Evolutionary conservation across 30 jellyfish, hydroid and myxozoan genomes (phyloP).

Genomic region (Morbakka virulenta): DNA sequence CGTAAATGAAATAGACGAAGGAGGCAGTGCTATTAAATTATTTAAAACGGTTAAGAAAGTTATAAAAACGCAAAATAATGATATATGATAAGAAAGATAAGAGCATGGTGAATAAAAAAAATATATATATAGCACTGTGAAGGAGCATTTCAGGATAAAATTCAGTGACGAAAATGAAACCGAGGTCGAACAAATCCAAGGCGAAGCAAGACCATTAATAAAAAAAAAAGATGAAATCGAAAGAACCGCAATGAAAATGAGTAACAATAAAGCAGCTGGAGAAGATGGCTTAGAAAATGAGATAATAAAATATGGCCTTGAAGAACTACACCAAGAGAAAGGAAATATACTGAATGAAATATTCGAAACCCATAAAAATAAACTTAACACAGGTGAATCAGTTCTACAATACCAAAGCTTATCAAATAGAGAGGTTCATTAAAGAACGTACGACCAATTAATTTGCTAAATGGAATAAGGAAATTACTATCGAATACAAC

Average conservation of each 20-base stretch:
- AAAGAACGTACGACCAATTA: slow-evolving; percentile 22
- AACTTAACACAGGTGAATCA: slow-evolving; percentile 46
- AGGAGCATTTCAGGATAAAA: too few relatives aligned
- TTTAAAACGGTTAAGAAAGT: too few relatives aligned
- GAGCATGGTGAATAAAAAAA: neutral
- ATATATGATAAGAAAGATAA: too few relatives aligned
- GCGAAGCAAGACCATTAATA: too few relatives aligned
- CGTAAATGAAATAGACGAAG: neutral
- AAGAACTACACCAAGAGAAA: slow-evolving; percentile 22
- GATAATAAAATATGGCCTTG: slow-evolving; percentile 38
- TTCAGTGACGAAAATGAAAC: too few relatives aligned
- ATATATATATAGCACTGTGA: too few relatives aligned
- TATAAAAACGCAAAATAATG: too few relatives aligned
- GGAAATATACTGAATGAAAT: slow-evolving; percentile 31
- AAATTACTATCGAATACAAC: slow-evolving; percentile 12
- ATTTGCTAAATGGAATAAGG: slow-evolving; percentile 25
- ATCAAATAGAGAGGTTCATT: slow-evolving; percentile 10
- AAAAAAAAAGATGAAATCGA: too few relatives aligned
- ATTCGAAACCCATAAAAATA: slow-evolving; percentile 27
- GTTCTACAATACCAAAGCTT: too few relatives aligned
- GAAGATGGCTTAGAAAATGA: slow-evolving; percentile 34
- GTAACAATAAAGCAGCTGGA: too few relatives aligned
- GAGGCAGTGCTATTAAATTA: neutral
- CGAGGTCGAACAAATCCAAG: too few relatives aligned
- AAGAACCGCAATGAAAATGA: too few relatives aligned